phyloP scores from a whole-genome alignment of 2,113 vertebrate species.

The Myrmophylax atrothorax region DNA sequence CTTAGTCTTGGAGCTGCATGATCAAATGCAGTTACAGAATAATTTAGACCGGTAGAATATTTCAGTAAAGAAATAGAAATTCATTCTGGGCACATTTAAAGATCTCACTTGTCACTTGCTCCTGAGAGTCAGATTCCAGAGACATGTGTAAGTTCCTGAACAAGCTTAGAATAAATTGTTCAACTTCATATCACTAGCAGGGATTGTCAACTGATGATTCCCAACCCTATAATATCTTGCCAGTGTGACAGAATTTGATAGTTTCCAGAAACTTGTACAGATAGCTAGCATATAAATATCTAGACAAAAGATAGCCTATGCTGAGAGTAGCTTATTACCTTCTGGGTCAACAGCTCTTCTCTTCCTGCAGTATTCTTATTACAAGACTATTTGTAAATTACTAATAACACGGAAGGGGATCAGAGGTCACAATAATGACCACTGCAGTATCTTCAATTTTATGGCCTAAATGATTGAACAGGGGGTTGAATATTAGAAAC shows the following conservation, averaged over 20 bases:
- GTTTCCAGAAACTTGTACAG: background rate
- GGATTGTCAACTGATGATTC: background rate
- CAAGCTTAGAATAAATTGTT: conserved; percentile 24
- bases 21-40: conserved; percentile 64
- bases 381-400: background rate
- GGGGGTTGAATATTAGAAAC: background rate
- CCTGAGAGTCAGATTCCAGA: background rate
- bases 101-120: background rate
- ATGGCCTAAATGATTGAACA: background rate
- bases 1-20: conserved; percentile 21
- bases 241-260: background rate
- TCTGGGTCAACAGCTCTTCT: background rate
- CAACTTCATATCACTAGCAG: background rate
- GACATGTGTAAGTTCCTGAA: background rate
- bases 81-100: conserved; percentile 55
- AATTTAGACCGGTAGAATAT: conserved; percentile 66
- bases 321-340: background rate
- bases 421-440: conserved; percentile 28
- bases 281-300: conserved; percentile 5
- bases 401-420: background rate
- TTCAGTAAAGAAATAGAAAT: conserved; percentile 60
- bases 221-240: background rate
- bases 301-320: background rate
- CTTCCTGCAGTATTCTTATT: background rate
- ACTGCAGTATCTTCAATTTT: background rate